Percentiles rank a stretch among this genome's conserved stretches.
Evolutionary conservation across 2,113 vertebrate genomes (phyloP).

Genomic region (Amazona guildingii): DNA sequence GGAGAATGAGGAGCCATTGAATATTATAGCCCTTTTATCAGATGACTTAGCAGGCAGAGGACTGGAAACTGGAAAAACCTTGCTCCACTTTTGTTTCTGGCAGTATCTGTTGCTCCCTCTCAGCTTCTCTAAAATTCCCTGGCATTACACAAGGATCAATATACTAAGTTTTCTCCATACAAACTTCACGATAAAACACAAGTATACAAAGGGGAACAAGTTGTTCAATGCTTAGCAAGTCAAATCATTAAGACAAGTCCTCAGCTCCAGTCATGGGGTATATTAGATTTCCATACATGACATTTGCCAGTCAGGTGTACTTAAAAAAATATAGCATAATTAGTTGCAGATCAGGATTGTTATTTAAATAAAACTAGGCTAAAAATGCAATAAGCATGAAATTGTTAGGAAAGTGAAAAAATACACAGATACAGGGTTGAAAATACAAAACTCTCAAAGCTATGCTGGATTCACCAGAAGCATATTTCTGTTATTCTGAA

Average conservation of each 20-base stretch:
- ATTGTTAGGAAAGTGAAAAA: neutral
- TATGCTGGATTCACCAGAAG: neutral
- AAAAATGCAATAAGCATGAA: neutral
- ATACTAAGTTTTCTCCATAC: neutral
- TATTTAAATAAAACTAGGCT: neutral
- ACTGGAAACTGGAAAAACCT: neutral
- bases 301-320: neutral
- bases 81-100: neutral
- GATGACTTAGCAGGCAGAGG: neutral
- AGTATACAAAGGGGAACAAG: neutral
- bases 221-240: neutral
- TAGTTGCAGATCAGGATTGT: neutral
- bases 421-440: neutral
- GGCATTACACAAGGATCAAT: neutral
- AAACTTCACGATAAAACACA: neutral
- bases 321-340: neutral
- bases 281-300: fast-evolving
- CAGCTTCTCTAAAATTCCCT: neutral
- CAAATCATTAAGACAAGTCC: neutral
- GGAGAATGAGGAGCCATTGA: neutral
- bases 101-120: neutral
- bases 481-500: neutral
- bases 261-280: neutral
- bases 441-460: neutral
- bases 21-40: neutral